Conservation (phyloP, 2,797 vertebrate genomes). For the Decapterus maruadsi region DNA sequence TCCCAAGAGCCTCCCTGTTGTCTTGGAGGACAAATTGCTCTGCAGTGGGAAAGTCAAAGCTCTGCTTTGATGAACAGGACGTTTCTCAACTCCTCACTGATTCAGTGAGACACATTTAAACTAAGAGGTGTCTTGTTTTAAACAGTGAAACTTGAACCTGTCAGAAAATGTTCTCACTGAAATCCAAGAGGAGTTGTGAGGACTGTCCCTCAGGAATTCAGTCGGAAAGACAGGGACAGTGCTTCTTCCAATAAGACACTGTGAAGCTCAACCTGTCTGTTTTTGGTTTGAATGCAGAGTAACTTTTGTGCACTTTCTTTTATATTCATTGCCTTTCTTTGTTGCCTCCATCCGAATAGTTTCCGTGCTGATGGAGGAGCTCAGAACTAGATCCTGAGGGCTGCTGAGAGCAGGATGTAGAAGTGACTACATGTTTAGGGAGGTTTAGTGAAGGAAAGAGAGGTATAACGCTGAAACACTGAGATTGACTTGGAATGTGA, state of each 20-base stretch:
- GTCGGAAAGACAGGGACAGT: constrained; percentile 3
- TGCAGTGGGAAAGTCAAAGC: background rate
- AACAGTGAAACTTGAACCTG: constrained; percentile 40
- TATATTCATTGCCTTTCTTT: no score
- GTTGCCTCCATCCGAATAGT: no score
- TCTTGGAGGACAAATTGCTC: constrained; percentile 9
- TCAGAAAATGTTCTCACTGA: constrained; percentile 42
- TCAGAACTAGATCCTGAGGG: background rate
- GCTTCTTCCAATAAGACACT: background rate
- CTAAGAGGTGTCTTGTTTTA: constrained; percentile 21
- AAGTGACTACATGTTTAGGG: background rate
- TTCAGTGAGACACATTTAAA: constrained; percentile 9
- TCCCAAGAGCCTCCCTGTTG: background rate
- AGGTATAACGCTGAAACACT: constrained; percentile 21
- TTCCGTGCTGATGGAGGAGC: background rate
- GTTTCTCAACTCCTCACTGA: background rate
- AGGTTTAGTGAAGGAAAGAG: constrained; percentile 20
- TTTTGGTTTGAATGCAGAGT: background rate
- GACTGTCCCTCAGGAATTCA: constrained; percentile 34
- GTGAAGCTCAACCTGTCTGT: background rate
- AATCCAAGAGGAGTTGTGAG: constrained; percentile 39
- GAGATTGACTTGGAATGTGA: constrained; percentile 62
- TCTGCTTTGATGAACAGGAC: constrained; percentile 6
- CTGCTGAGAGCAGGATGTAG: background rate
- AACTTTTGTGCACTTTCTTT: no score